phyloP scores from a whole-genome alignment of 1,140 invertebrate species.

The Apis florea region DNA sequence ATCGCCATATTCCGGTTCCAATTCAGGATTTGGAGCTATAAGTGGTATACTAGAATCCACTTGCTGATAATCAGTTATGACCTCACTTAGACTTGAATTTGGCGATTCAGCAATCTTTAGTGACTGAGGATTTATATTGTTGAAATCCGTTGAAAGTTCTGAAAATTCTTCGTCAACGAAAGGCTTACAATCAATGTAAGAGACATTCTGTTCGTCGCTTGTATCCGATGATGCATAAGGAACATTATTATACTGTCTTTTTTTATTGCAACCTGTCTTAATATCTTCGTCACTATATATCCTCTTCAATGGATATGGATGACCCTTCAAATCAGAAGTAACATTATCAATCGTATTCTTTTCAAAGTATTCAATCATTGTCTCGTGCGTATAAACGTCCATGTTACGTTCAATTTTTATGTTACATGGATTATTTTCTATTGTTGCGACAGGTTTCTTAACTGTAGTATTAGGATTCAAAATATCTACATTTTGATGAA shows the following conservation, averaged over 20 bases:
- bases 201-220: conserved; percentile 2
- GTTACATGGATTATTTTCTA: background rate
- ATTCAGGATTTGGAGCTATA: background rate
- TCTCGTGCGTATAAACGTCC: conserved; percentile 14
- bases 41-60: conserved; percentile 34
- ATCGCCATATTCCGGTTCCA: conserved; percentile 39
- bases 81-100: conserved; percentile 36
- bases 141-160: conserved; percentile 13
- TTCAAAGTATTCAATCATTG: conserved; percentile 16
- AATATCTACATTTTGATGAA: background rate
- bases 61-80: conserved; percentile 50
- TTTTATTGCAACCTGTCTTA: conserved; percentile 39
- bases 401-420: conserved; percentile 26
- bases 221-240: conserved; percentile 4
- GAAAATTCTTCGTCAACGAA: conserved; percentile 31
- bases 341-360: conserved; percentile 9
- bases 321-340: background rate
- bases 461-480: background rate
- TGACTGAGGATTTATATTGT: background rate
- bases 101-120: conserved; percentile 38
- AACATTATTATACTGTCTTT: conserved; percentile 24
- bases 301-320: conserved; percentile 50
- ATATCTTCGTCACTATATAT: conserved; percentile 51
- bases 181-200: conserved; percentile 37
- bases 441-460: background rate